These are phyloP conservation scores for Phaethornis superciliosus DNA, from an alignment of 2,113 vertebrate species.

Conservation along the genomic window DNA sequence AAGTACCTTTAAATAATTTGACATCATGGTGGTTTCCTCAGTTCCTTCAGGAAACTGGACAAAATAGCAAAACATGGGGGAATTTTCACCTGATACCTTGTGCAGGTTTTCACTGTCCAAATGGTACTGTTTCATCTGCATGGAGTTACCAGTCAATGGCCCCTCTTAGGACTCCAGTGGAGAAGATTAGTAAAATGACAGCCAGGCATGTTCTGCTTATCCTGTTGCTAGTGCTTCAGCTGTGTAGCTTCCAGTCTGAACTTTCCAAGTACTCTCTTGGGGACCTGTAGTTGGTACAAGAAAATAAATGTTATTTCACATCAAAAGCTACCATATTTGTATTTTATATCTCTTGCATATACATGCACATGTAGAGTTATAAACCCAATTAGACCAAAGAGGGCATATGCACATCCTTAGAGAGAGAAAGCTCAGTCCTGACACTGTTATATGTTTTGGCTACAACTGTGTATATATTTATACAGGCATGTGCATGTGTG, in stretches of 20 bases:
- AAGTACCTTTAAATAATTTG: not conserved
- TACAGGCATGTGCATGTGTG: conserved; percentile 20
- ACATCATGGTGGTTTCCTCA: not conserved
- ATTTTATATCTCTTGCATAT: conserved; percentile 17
- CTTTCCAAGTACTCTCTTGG: not conserved
- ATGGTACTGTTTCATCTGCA: not conserved
- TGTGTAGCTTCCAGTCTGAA: not conserved
- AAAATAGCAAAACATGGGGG: not conserved
- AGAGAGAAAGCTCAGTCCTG: conserved; percentile 21
- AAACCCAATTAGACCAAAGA: conserved; percentile 29
- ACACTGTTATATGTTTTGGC: conserved; percentile 33
- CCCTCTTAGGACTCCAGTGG: not conserved
- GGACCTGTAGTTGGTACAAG: conserved; percentile 4
- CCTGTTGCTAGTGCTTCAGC: not conserved
- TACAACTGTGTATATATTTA: conserved; percentile 37
- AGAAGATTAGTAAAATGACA: not conserved
- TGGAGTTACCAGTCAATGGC: not conserved
- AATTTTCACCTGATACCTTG: not conserved
- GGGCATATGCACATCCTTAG: conserved; percentile 9
- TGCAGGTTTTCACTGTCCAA: not conserved
- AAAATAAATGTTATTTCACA: conserved; percentile 39
- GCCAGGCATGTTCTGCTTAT: not conserved
- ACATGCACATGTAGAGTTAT: not conserved
- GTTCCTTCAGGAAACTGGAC: not conserved
- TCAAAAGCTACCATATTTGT: not conserved